phyloP scores from a whole-genome alignment of 2,113 vertebrate species.

The Motacilla tschutschensis region DNA sequence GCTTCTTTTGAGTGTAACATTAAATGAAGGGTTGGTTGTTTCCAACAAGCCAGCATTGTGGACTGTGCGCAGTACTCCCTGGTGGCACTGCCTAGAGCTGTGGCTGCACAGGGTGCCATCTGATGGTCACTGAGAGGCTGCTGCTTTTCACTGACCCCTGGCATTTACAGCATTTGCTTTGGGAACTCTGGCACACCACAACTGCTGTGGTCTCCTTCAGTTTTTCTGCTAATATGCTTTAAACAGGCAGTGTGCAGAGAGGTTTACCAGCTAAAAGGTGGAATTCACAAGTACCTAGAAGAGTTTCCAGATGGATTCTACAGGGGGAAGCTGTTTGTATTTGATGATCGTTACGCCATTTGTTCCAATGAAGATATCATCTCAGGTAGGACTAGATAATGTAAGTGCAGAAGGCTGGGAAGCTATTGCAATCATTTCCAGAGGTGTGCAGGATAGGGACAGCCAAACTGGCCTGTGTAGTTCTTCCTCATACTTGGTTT shows the following conservation, averaged over 20 bases:
- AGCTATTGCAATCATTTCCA: background rate
- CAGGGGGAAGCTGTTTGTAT: constrained; percentile 94
- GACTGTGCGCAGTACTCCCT: background rate
- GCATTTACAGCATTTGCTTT: background rate
- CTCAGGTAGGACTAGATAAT: constrained; percentile 77
- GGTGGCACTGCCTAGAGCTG: background rate
- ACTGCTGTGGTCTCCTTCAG: background rate
- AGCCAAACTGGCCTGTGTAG: background rate
- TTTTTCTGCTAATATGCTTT: constrained; percentile 35
- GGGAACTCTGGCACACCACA: background rate
- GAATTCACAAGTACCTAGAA: constrained; percentile 96
- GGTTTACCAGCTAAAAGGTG: constrained; percentile 94
- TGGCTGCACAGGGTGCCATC: background rate
- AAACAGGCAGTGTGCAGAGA: constrained; percentile 89
- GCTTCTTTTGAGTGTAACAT: background rate
- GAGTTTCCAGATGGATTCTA: constrained; percentile 93
- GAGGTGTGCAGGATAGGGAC: background rate
- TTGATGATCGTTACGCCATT: constrained; percentile 93
- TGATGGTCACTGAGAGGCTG: background rate
- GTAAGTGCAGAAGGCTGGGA: background rate
- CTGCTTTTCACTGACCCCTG: background rate
- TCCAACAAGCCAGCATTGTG: background rate
- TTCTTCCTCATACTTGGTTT: background rate
- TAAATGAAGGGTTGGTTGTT: background rate
- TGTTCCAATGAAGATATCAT: constrained; percentile 85